These are phyloP conservation scores for Trogon surrucura DNA, from an alignment of 2,113 vertebrate species.

Conservation along the genomic window DNA sequence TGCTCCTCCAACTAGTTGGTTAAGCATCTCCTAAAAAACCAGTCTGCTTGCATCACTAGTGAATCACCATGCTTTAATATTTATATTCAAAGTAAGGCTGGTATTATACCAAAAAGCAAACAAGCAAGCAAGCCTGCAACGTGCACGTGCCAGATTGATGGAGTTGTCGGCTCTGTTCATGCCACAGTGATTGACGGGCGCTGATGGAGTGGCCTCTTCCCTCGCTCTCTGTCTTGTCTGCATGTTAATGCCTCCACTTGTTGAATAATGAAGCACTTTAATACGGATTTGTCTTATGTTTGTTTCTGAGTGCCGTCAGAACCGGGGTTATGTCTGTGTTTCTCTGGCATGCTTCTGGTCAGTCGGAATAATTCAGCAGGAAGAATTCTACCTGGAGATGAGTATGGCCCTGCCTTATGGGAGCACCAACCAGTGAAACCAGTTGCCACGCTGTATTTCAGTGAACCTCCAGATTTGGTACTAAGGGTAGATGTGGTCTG, in stretches of 20 bases:
- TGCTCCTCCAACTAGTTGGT: not conserved
- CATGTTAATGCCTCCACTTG: not conserved
- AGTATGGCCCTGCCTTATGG: not conserved
- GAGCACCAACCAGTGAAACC: not conserved
- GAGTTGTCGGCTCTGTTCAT: not conserved
- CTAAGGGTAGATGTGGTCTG: not conserved
- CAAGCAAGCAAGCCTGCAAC: not conserved
- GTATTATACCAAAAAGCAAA: not conserved
- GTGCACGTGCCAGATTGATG: slow-evolving; percentile 6
- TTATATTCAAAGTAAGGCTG: not conserved
- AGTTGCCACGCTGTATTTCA: not conserved
- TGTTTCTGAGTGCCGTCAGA: not conserved
- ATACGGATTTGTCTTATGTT: slow-evolving; percentile 20
- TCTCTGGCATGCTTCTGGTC: not conserved
- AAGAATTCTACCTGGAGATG: not conserved
- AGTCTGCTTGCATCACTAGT: not conserved
- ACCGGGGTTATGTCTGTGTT: not conserved
- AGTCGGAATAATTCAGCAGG: not conserved
- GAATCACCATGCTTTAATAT: not conserved
- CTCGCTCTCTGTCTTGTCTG: slow-evolving; percentile 1
- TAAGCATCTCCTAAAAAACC: not conserved
- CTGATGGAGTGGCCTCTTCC: slow-evolving; percentile 7
- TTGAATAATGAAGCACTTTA: slow-evolving; percentile 24
- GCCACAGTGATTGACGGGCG: not conserved
- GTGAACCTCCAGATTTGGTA: not conserved